These are phyloP conservation scores for Pyralis farinalis DNA, from an alignment of 2,888 invertebrate species.

Conservation along the genomic window DNA sequence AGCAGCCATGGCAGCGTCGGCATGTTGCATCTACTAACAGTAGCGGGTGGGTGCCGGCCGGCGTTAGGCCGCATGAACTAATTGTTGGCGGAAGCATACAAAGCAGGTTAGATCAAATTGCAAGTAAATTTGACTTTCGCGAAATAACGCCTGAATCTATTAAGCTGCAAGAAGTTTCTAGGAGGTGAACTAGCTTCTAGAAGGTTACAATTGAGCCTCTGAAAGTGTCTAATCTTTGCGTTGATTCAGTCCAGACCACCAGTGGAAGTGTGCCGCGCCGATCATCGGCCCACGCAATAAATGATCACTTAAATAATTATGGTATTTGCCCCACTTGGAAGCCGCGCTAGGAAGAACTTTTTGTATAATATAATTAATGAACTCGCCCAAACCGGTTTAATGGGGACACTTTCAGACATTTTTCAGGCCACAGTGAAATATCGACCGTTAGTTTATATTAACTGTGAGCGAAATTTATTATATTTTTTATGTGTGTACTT, in stretches of 20 bases:
- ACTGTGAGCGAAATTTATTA: neutral
- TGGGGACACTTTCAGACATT: neutral
- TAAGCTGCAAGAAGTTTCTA: too few relatives aligned
- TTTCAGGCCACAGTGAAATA: neutral
- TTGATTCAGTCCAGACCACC: slow-evolving; percentile 41
- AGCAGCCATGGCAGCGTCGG: too few relatives aligned
- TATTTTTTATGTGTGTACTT: too few relatives aligned
- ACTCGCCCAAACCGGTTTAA: slow-evolving; percentile 12
- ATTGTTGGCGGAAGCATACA: too few relatives aligned
- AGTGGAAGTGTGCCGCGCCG: slow-evolving; percentile 41
- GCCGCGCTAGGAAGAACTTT: slow-evolving; percentile 17
- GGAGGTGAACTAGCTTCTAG: too few relatives aligned
- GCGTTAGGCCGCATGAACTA: too few relatives aligned
- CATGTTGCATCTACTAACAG: too few relatives aligned
- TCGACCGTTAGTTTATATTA: neutral
- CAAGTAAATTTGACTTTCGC: too few relatives aligned
- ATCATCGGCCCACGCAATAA: slow-evolving; percentile 43
- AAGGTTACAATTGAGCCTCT: too few relatives aligned
- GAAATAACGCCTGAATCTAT: too few relatives aligned
- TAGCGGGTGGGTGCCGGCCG: too few relatives aligned
- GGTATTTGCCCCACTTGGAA: slow-evolving; percentile 40
- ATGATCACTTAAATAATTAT: slow-evolving; percentile 40
- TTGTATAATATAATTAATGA: slow-evolving; percentile 19
- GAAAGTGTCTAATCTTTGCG: slow-evolving; percentile 30
- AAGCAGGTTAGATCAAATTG: too few relatives aligned